phyloP scores from a whole-genome alignment of 2,797 vertebrate genomes.

The Pseudochirops cupreus region DNA sequence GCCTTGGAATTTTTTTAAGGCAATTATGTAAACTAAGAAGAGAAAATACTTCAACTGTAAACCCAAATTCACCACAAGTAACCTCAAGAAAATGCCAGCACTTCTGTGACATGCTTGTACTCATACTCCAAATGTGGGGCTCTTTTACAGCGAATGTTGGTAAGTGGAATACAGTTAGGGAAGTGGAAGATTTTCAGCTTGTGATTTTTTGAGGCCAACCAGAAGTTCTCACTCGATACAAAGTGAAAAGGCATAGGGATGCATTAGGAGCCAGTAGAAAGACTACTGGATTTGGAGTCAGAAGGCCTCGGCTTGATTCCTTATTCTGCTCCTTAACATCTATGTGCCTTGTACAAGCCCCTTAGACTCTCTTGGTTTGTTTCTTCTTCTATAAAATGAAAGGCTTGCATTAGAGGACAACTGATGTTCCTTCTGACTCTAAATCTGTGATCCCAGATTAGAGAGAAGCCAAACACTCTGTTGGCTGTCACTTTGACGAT shows the following conservation, averaged over 20 bases:
- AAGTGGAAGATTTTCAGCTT: background rate
- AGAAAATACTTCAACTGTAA: slow-evolving; percentile 33
- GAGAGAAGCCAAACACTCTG: background rate
- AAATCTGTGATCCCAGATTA: background rate
- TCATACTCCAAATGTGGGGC: background rate
- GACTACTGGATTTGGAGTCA: background rate
- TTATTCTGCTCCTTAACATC: background rate
- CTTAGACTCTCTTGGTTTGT: background rate
- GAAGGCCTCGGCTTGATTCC: background rate
- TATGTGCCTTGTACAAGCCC: background rate
- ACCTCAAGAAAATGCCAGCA: slow-evolving; percentile 18
- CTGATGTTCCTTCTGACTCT: background rate
- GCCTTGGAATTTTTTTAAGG: slow-evolving; percentile 44
- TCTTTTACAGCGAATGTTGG: background rate
- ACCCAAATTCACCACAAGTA: slow-evolving; percentile 12
- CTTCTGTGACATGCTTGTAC: background rate
- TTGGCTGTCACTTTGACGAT: background rate
- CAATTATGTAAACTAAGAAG: slow-evolving; percentile 56
- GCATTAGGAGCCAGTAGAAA: background rate
- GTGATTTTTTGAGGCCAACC: background rate
- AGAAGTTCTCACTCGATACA: background rate
- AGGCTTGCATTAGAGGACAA: background rate
- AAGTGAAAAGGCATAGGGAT: background rate
- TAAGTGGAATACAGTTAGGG: background rate
- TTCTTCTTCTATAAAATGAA: background rate